Percentiles rank a stretch among this genome's conserved stretches.
Evolutionary conservation across 2,888 invertebrate species (phyloP).

Genomic region (Harpagoxenus sublaevis): DNA sequence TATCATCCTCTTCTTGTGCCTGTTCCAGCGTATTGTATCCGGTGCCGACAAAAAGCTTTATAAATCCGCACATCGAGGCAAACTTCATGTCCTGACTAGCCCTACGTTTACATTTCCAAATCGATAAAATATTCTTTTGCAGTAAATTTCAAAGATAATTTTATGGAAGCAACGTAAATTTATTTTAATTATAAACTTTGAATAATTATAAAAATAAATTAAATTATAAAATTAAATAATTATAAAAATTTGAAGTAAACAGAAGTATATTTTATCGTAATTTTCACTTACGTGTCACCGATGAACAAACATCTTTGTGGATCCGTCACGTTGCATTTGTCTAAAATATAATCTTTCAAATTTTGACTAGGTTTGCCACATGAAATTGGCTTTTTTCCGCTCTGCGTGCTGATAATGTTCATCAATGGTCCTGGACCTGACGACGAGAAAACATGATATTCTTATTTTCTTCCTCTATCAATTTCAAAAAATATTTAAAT

Average conservation of each 20-base stretch:
- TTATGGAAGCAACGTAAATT: neutral
- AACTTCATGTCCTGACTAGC: constrained; percentile 81
- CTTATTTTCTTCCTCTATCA: neutral
- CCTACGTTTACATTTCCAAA: constrained; percentile 70
- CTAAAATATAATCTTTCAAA: constrained; percentile 81
- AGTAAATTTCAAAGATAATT: neutral
- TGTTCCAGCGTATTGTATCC: constrained; percentile 72
- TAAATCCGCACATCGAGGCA: constrained; percentile 76
- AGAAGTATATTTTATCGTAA: neutral
- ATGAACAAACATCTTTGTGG: constrained; percentile 80
- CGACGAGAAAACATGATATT: constrained; percentile 52
- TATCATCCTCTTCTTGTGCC: constrained; percentile 45
- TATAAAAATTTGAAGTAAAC: neutral
- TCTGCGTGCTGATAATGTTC: constrained; percentile 85
- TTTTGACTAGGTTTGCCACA: constrained; percentile 87
- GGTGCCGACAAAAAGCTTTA: constrained; percentile 78
- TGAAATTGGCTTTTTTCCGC: constrained; percentile 85
- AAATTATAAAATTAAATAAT: neutral
- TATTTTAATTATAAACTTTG: neutral
- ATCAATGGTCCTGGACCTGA: constrained; percentile 86
- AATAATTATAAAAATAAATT: neutral
- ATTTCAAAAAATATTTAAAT: neutral
- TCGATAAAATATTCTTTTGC: neutral
- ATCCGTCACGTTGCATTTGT: constrained; percentile 76
- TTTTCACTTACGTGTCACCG: constrained; percentile 82